phyloP scores from a whole-genome alignment of 2,888 invertebrate species.

The Sinelater perroti region DNA sequence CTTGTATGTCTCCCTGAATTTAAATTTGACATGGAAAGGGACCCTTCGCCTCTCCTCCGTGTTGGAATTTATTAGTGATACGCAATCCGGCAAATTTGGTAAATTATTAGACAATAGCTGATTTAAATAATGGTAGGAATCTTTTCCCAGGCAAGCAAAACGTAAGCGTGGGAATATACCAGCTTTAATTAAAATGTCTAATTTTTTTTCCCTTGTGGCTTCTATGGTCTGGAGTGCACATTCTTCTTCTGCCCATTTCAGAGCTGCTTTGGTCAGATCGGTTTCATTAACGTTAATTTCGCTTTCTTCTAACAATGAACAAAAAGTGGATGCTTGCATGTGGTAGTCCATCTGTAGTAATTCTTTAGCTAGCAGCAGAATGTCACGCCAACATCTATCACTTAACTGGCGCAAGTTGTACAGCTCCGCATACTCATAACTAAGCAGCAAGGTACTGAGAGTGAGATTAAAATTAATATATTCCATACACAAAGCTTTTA shows the following conservation, averaged over 20 bases:
- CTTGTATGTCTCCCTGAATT: constrained; percentile 39
- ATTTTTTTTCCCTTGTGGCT: constrained; percentile 60
- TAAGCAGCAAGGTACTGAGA: constrained; percentile 67
- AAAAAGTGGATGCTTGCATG: constrained; percentile 64
- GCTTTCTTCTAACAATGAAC: constrained; percentile 63
- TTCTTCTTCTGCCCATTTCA: constrained; percentile 66
- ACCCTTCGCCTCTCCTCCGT: constrained; percentile 10
- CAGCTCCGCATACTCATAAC: constrained; percentile 70
- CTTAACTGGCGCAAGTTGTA: constrained; percentile 65
- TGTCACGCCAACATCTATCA: constrained; percentile 64
- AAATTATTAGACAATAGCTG: constrained; percentile 11
- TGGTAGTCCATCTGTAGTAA: constrained; percentile 64
- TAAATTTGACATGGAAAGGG: constrained; percentile 25
- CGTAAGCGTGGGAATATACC: constrained; percentile 63
- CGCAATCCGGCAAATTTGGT: constrained; percentile 19
- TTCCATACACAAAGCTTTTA: constrained; percentile 63
- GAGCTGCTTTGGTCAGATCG: constrained; percentile 64
- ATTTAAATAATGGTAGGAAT: constrained; percentile 16
- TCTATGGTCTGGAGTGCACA: constrained; percentile 61
- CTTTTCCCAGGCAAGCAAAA: constrained; percentile 48
- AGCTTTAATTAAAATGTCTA: constrained; percentile 59
- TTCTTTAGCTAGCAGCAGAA: constrained; percentile 66
- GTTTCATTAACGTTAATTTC: constrained; percentile 65
- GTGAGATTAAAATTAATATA: constrained; percentile 66
- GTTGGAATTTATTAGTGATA: constrained; percentile 16